phyloP scores from a whole-genome alignment of 2,888 invertebrate genomes.

The Brachynemurus nebulosus region DNA sequence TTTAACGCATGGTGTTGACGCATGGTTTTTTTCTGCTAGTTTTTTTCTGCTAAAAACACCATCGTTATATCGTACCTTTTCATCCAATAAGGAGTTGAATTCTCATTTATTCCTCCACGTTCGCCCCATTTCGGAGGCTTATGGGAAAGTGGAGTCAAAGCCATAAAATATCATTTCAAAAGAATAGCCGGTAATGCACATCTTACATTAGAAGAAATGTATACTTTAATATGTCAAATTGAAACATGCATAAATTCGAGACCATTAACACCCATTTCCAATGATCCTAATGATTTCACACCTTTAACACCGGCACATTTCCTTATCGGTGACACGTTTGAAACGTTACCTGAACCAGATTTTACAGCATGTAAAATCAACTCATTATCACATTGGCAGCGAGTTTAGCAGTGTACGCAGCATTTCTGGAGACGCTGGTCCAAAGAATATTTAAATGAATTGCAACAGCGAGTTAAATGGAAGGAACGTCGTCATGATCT shows the following conservation, averaged over 20 bases:
- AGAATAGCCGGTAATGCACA: background rate
- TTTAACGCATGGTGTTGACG: too few species aligned
- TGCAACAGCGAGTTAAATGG: constrained; percentile 18
- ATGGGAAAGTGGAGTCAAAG: background rate
- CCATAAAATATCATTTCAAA: background rate
- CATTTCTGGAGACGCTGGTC: constrained; percentile 17
- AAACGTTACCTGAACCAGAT: constrained; percentile 16
- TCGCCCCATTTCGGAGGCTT: too few species aligned
- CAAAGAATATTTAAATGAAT: constrained; percentile 17
- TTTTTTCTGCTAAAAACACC: too few species aligned
- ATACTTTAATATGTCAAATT: background rate
- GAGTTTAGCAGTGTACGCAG: constrained; percentile 15
- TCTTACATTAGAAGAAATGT: background rate
- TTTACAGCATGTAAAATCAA: constrained; percentile 11
- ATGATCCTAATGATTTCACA: constrained; percentile 17
- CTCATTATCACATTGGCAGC: constrained; percentile 18
- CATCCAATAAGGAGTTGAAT: too few species aligned
- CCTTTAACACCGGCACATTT: constrained; percentile 21
- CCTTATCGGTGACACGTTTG: constrained; percentile 16
- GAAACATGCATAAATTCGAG: background rate
- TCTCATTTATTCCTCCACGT: too few species aligned
- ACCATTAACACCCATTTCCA: background rate
- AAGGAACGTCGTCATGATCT: constrained; percentile 1
- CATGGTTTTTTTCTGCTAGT: too few species aligned
- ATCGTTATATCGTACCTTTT: too few species aligned